Conservation (phyloP, 2,113 vertebrate species). For the Pangasianodon hypophthalmus region DNA sequence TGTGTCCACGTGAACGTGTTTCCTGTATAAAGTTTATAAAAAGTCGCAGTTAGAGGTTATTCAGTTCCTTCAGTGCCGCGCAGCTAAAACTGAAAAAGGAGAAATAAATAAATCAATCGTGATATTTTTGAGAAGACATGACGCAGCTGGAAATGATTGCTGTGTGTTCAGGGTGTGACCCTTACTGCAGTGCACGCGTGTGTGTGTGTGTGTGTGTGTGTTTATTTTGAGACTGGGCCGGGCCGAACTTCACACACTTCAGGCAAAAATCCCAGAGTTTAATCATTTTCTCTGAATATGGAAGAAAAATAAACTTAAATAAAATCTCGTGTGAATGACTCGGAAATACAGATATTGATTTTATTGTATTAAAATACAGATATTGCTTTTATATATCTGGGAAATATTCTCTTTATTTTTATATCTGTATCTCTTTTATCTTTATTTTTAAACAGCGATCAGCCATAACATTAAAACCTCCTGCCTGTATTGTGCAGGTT, state of each 20-base stretch:
- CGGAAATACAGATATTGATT: not conserved
- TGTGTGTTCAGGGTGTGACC: slow-evolving; percentile 36
- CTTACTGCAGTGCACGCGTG: slow-evolving; percentile 3
- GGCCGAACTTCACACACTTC: not conserved
- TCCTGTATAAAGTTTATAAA: not conserved
- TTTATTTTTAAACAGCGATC: too few species aligned
- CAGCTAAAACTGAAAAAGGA: not conserved
- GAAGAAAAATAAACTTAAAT: not conserved
- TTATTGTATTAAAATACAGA: not conserved
- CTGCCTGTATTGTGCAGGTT: too few species aligned
- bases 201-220: slow-evolving; percentile 3
- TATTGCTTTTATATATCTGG: too few species aligned
- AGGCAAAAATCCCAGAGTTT: slow-evolving; percentile 10
- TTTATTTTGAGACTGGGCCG: slow-evolving; percentile 34
- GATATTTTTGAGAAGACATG: slow-evolving; percentile 18
- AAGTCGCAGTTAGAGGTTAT: not conserved
- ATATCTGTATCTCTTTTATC: too few species aligned
- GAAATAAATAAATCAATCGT: slow-evolving; percentile 14
- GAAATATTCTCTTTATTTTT: too few species aligned
- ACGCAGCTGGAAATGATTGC: slow-evolving; percentile 33
- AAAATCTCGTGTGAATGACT: not conserved
- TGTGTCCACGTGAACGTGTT: not conserved
- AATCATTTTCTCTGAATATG: slow-evolving; percentile 26
- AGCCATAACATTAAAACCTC: too few species aligned
- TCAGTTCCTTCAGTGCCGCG: not conserved